A percentile compares a stretch with the other conserved stretches of the same genome.
phyloP scores from a whole-genome alignment of 2,888 invertebrate species.

The Drosophila eohydei region DNA sequence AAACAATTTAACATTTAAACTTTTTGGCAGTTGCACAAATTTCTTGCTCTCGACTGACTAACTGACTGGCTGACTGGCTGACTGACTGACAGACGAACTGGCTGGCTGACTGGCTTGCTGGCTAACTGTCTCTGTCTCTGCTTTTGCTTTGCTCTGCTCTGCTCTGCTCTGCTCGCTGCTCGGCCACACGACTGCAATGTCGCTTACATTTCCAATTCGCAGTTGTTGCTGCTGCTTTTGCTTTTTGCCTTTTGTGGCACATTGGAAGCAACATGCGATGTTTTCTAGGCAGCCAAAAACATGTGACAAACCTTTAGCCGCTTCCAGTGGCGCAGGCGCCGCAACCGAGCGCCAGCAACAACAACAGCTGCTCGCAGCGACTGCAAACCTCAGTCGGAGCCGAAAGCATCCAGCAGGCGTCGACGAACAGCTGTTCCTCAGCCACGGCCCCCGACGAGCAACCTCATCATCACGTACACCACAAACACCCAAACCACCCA shows the following conservation, averaged over 20 bases:
- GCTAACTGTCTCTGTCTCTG: slow-evolving; percentile 39
- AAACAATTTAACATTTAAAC: slow-evolving; percentile 57
- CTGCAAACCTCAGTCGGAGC: slow-evolving; percentile 19
- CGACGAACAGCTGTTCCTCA: slow-evolving; percentile 51
- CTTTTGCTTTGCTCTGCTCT: slow-evolving; percentile 29
- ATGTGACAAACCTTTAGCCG: slow-evolving; percentile 63
- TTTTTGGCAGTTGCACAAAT: slow-evolving; percentile 52
- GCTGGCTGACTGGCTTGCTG: slow-evolving; percentile 33
- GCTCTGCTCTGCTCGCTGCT: slow-evolving; percentile 24
- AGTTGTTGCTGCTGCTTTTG: slow-evolving; percentile 26
- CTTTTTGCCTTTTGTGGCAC: slow-evolving; percentile 68
- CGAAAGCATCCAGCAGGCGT: slow-evolving; percentile 35
- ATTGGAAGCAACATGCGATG: slow-evolving; percentile 70
- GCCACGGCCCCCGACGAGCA: slow-evolving; percentile 7
- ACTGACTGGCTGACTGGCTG: slow-evolving; percentile 24
- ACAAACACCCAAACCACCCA: not conserved
- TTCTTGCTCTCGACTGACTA: slow-evolving; percentile 25
- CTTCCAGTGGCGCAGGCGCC: slow-evolving; percentile 73
- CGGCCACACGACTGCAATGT: slow-evolving; percentile 47
- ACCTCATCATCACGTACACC: slow-evolving; percentile 15
- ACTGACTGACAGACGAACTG: slow-evolving; percentile 21
- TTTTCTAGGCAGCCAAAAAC: slow-evolving; percentile 51
- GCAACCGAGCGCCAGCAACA: slow-evolving; percentile 34
- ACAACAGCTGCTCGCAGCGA: slow-evolving; percentile 67
- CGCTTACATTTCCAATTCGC: slow-evolving; percentile 59